Evolutionary conservation across 2,888 invertebrate genomes (phyloP).

Genomic region (Sipunculus nudus): DNA sequence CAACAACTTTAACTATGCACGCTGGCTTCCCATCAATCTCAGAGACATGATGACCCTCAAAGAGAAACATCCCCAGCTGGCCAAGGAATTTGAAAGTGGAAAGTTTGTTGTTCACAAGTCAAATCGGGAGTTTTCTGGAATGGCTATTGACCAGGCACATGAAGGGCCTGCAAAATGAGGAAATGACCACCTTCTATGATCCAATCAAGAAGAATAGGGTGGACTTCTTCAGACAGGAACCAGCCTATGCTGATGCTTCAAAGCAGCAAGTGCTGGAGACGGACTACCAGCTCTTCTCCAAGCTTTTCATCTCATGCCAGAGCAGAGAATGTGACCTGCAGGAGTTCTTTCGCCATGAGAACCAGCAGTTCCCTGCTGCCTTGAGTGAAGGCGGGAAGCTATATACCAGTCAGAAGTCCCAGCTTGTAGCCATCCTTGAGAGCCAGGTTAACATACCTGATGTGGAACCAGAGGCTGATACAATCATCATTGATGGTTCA

Average conservation of each 20-base stretch:
- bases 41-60: conserved; percentile 38
- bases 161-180: conserved; percentile 15
- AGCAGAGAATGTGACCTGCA: conserved; percentile 25
- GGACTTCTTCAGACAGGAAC: conserved; percentile 23
- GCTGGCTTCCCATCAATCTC: conserved; percentile 44
- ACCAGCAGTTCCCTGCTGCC: conserved; percentile 31
- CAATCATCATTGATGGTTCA: conserved; percentile 25
- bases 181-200: conserved; percentile 19
- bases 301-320: conserved; percentile 32
- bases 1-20: conserved; percentile 40
- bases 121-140: conserved; percentile 28
- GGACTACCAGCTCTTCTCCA: conserved; percentile 25
- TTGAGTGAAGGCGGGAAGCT: conserved; percentile 30
- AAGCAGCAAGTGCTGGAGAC: conserved; percentile 16
- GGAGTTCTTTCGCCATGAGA: conserved; percentile 31
- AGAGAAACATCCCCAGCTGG: conserved; percentile 33
- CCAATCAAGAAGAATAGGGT: conserved; percentile 31
- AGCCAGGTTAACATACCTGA: conserved; percentile 14
- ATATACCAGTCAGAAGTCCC: conserved; percentile 27
- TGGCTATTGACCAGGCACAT: conserved; percentile 42
- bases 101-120: conserved; percentile 41
- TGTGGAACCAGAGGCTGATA: conserved; percentile 17
- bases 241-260: background rate
- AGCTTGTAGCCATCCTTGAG: conserved; percentile 24
- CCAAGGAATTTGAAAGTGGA: conserved; percentile 37